phyloP scores from a whole-genome alignment of 2,888 invertebrate genomes.

The Elegia similella region DNA sequence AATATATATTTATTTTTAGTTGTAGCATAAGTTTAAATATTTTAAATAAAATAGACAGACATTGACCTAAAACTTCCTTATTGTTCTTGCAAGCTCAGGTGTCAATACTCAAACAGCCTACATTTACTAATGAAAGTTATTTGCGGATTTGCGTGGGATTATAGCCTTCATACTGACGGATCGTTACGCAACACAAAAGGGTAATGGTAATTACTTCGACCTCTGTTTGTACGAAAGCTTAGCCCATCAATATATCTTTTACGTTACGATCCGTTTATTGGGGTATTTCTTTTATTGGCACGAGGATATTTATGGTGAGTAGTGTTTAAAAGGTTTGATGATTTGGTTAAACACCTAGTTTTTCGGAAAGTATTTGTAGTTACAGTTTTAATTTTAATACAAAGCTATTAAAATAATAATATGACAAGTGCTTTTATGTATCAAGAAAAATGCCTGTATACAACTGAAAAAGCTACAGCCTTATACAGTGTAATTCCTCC shows the following conservation, averaged over 20 bases:
- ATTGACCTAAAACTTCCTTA: conserved; percentile 1
- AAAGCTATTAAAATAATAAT: too few species aligned
- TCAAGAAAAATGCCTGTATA: too few species aligned
- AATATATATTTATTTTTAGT: too few species aligned
- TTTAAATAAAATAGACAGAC: not conserved
- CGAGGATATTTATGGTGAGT: not conserved
- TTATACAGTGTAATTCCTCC: too few species aligned
- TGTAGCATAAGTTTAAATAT: not conserved
- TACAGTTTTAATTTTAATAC: too few species aligned
- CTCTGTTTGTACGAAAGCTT: conserved; percentile 14
- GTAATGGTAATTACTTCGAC: conserved; percentile 17
- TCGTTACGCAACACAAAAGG: conserved; percentile 16
- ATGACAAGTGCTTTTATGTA: too few species aligned
- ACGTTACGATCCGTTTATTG: conserved; percentile 10
- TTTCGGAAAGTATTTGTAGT: too few species aligned
- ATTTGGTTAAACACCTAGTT: not conserved
- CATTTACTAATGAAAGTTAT: conserved; percentile 11
- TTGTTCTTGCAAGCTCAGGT: not conserved
- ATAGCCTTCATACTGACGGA: conserved; percentile 1
- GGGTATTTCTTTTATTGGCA: conserved; percentile 6
- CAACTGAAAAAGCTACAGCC: too few species aligned
- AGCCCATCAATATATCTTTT: conserved; percentile 12
- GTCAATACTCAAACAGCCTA: conserved; percentile 2
- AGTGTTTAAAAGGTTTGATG: not conserved
- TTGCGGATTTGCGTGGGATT: conserved; percentile 9